Conservation (phyloP, 2,888 invertebrate genomes). For the Drosophila mulleri region DNA sequence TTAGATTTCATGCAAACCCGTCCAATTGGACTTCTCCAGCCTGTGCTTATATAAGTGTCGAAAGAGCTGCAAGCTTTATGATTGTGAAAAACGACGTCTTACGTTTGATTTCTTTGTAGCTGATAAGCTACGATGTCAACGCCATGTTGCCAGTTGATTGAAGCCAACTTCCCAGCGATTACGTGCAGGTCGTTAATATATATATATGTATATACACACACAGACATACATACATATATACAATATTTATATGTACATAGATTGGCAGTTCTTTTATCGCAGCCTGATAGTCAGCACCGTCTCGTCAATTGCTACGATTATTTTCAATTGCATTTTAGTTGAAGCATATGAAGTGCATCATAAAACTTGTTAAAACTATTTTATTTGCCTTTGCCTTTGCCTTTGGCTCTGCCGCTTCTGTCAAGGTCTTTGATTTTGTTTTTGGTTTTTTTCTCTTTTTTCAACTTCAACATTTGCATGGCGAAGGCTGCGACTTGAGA, state of each 20-base stretch:
- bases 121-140: conserved; percentile 51
- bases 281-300: conserved; percentile 12
- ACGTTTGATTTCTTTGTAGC: conserved; percentile 27
- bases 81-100: conserved; percentile 7
- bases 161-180: conserved; percentile 47
- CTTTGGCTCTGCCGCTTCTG: neutral
- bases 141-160: conserved; percentile 47
- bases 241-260: conserved; percentile 1
- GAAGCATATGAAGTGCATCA: conserved; percentile 13
- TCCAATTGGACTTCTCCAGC: neutral
- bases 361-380: conserved; percentile 8
- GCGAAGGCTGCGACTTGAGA: conserved; percentile 2
- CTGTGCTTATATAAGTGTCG: conserved; percentile 14
- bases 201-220: neutral
- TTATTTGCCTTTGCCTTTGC: neutral
- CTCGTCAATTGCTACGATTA: neutral
- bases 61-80: conserved; percentile 41
- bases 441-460: neutral
- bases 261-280: conserved; percentile 39
- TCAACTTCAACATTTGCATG: conserved; percentile 20
- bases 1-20: neutral
- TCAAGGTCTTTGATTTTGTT: too few species aligned
- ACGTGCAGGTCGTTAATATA: conserved; percentile 21
- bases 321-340: conserved; percentile 14
- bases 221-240: neutral